A percentile compares a stretch with the other conserved stretches of the same genome.
Conservation (phyloP, 2,113 vertebrate genomes). For the Chrysochloris asiatica region DNA sequence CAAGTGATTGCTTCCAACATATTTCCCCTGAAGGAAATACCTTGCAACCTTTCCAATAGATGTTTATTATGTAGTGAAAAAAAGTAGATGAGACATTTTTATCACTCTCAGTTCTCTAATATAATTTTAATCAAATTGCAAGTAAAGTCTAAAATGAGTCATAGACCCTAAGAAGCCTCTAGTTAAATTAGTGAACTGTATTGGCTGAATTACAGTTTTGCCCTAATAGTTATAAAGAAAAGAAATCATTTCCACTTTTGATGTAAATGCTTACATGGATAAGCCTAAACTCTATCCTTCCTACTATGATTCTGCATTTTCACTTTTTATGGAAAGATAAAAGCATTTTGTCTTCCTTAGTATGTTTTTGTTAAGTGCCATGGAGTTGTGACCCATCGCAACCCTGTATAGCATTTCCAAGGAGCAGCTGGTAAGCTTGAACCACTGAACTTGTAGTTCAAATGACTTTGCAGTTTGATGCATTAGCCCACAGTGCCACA, state of each 20-base stretch:
- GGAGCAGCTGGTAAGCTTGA: no score
- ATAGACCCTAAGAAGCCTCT: background rate
- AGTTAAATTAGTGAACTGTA: background rate
- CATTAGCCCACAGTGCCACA: no score
- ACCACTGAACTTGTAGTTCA: no score
- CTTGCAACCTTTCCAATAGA: background rate
- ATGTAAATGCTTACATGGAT: background rate
- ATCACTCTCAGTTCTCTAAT: background rate
- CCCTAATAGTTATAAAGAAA: slow-evolving; percentile 35
- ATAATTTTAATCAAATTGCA: slow-evolving; percentile 28
- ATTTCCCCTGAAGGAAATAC: background rate
- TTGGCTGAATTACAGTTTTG: background rate
- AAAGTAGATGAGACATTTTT: no score
- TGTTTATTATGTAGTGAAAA: slow-evolving; percentile 34
- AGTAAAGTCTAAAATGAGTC: slow-evolving; percentile 28
- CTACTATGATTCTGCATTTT: background rate
- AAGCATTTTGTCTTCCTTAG: no score
- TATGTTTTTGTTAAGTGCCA: no score
- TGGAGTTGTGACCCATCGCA: no score
- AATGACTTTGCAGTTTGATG: no score
- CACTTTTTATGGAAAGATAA: background rate
- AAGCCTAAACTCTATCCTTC: background rate
- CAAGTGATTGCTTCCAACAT: background rate
- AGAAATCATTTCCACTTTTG: slow-evolving; percentile 7
- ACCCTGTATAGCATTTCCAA: no score